A percentile compares a stretch with the other conserved stretches of the same genome.
Evolutionary conservation across 2,888 invertebrate genomes (phyloP).

Genomic region (Coelopa pilipes): DNA sequence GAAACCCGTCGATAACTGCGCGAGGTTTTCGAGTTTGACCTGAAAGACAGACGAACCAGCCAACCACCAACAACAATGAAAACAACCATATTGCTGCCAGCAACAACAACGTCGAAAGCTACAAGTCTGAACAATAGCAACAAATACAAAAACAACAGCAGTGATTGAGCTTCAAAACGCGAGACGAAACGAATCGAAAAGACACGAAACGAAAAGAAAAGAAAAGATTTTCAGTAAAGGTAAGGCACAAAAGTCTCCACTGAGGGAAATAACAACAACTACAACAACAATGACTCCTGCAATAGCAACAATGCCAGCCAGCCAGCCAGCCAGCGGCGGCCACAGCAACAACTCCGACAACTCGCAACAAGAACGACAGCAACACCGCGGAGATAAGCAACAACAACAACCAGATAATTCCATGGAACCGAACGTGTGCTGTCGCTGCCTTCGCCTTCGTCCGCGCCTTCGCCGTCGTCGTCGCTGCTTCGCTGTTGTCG

Average conservation of each 20-base stretch:
- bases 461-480: neutral
- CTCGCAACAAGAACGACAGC: neutral
- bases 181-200: neutral
- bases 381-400: neutral
- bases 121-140: too few relatives aligned
- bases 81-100: neutral
- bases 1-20: neutral
- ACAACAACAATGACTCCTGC: too few relatives aligned
- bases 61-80: neutral
- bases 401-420: constrained; percentile 22
- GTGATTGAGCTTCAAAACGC: neutral
- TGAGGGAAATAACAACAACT: neutral
- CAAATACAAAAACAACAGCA: constrained; percentile 5
- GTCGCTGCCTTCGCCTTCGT: neutral
- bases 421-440: constrained; percentile 9
- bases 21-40: neutral
- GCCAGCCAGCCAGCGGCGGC: neutral
- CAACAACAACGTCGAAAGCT: too few relatives aligned
- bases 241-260: constrained; percentile 8
- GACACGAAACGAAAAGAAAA: too few relatives aligned
- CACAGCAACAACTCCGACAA: too few relatives aligned
- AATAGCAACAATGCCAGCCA: neutral
- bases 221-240: too few relatives aligned
- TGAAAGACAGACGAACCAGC: neutral
- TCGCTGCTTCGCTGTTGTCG: neutral